Percentiles rank a stretch among this genome's conserved stretches.
Conservation (phyloP, 2,888 invertebrate species). For the Diarsia rubi region DNA sequence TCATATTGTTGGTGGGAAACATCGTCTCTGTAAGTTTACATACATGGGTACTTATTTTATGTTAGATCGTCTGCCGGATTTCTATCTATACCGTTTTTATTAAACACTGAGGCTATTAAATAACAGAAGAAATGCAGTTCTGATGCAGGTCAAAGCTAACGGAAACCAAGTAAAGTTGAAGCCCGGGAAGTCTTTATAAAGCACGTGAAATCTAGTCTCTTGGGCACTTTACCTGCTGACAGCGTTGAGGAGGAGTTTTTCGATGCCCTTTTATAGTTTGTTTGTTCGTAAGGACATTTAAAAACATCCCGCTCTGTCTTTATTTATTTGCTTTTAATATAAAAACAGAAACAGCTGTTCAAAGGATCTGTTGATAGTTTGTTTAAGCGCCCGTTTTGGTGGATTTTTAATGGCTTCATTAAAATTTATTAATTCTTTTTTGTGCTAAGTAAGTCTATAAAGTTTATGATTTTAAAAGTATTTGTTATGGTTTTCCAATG, state of each 20-base stretch:
- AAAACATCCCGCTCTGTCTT: neutral
- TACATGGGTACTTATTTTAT: neutral
- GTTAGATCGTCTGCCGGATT: neutral
- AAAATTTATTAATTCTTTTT: neutral
- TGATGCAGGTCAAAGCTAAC: too few species aligned
- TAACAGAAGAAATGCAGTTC: too few species aligned
- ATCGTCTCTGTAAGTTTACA: neutral
- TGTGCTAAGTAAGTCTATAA: too few species aligned
- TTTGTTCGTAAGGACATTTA: neutral
- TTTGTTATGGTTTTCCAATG: neutral
- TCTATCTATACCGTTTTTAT: too few species aligned
- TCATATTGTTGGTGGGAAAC: conserved; percentile 36
- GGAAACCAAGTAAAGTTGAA: too few species aligned
- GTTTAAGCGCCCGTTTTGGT: neutral
- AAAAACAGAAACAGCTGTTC: conserved; percentile 20
- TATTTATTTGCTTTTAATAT: neutral
- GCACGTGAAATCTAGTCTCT: too few species aligned
- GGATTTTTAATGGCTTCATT: neutral
- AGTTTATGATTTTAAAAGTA: neutral
- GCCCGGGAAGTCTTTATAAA: too few species aligned
- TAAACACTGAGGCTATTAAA: too few species aligned
- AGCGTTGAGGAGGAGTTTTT: too few species aligned
- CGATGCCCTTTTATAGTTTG: too few species aligned
- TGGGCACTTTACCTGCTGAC: too few species aligned
- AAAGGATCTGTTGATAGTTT: neutral